Percentiles rank a stretch among this genome's conserved stretches.
Evolutionary conservation across 2,888 invertebrate species (phyloP).

Genomic region (Synanthedon myopaeformis): DNA sequence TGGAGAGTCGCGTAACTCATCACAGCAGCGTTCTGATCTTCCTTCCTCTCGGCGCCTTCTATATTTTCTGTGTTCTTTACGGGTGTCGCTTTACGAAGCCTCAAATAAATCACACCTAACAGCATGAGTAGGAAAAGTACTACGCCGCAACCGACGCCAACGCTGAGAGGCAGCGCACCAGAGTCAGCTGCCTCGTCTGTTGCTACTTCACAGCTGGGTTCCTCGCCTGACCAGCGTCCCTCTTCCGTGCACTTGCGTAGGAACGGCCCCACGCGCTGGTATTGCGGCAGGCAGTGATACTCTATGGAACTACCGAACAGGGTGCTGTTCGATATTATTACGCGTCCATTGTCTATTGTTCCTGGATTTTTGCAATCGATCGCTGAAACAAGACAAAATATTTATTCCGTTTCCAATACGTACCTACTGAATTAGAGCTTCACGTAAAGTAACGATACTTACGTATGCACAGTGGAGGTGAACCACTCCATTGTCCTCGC

Average conservation of each 20-base stretch:
- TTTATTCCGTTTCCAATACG: background rate
- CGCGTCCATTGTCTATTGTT: slow-evolving; percentile 85
- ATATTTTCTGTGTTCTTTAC: slow-evolving; percentile 91
- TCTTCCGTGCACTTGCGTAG: slow-evolving; percentile 86
- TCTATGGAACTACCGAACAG: slow-evolving; percentile 87
- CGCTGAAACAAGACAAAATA: slow-evolving; percentile 66
- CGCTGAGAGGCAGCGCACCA: slow-evolving; percentile 80
- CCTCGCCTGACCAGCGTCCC: slow-evolving; percentile 88
- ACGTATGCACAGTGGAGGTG: slow-evolving; percentile 84
- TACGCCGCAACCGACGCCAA: slow-evolving; percentile 86
- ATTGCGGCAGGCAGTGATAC: slow-evolving; percentile 90
- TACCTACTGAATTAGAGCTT: background rate
- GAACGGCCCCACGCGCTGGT: slow-evolving; percentile 84
- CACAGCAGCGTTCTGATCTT: slow-evolving; percentile 87
- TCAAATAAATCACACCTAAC: slow-evolving; percentile 82
- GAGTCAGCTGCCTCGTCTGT: slow-evolving; percentile 78
- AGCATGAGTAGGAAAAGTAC: slow-evolving; percentile 83
- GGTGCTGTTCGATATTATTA: slow-evolving; percentile 87
- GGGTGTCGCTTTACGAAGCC: slow-evolving; percentile 85
- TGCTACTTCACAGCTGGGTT: slow-evolving; percentile 82
- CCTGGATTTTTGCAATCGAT: slow-evolving; percentile 87
- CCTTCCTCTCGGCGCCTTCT: slow-evolving; percentile 86
- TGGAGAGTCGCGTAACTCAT: slow-evolving; percentile 90
- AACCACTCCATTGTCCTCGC: slow-evolving; percentile 86
- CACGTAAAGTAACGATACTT: slow-evolving; percentile 37